Base-by-base conservation (phyloP, 92 coral and sea anemone genomes). In the Siderastrea siderea region DNA sequence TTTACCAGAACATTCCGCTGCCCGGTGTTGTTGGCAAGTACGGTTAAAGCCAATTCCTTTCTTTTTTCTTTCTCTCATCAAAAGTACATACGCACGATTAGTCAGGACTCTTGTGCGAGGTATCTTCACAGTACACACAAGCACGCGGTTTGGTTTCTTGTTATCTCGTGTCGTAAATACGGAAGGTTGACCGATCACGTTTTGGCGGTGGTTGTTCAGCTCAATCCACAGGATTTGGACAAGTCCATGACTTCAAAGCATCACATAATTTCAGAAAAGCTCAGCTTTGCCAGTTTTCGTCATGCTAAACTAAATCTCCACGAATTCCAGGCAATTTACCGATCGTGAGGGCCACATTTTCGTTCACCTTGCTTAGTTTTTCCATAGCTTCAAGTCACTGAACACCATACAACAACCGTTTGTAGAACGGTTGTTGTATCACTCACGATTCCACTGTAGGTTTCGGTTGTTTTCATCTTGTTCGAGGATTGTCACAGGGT, bases 271-370 rank as follows among this genome's bases (percentile, higher is more conserved):
- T 50, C 9, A 55, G 43, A 49, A 90, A 86, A 13, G 66, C 86
- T 91, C 92, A 83, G 5, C 46, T 63, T 57, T 83, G 68, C 90
- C 93, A 90, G 50, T 79, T 68, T 5, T 71, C 85, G 51, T 90
- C 81, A 7, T 47, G 84, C 7, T 86, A 26, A 7, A 89, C 93
- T 47, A 90, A 74, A 80, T 90, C 93, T 16, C 90, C 90, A 17
- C 87, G 46, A 11, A 86, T 90, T 7, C 93, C 91, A 26, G 87
- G 12, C 45, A 86, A 44, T 46, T 91, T 86, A 44, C 80, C 88
- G 4, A 86, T 84, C 43, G 69, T 70, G 3, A 90, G 58, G 3
- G 86, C 61, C 16, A 90, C 93, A n/a, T 90, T 78, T 77, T 78
- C 87, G 17, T 86, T 79, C 5, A 90, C 83, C 45, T 80, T 60